Percentiles rank a stretch among this genome's conserved stretches.
phyloP scores from a whole-genome alignment of 2,797 vertebrate species.

The Microctenopoma lineatum region DNA sequence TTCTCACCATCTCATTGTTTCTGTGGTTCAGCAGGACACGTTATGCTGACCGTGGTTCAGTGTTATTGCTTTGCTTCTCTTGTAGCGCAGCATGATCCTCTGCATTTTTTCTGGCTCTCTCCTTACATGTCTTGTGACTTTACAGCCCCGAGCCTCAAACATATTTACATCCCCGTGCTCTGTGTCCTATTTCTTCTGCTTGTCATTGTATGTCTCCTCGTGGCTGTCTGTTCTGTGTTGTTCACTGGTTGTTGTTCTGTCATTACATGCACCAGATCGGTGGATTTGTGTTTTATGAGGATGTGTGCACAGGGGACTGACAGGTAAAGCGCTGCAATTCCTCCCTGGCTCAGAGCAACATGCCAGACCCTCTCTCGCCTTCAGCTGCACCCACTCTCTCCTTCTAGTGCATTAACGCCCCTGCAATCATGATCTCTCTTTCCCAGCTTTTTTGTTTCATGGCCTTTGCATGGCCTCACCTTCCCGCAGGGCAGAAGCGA shows the following conservation, averaged over 20 bases:
- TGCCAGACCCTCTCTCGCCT: slow-evolving; percentile 39
- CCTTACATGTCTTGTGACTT: slow-evolving; percentile 47
- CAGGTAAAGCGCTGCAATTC: slow-evolving; percentile 76
- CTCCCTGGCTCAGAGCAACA: slow-evolving; percentile 46
- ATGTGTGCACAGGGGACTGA: slow-evolving; percentile 79
- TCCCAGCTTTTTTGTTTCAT: slow-evolving; percentile 58
- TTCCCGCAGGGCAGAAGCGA: slow-evolving; percentile 48
- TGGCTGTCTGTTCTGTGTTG: slow-evolving; percentile 60
- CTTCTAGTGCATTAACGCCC: slow-evolving; percentile 17
- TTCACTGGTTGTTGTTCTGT: slow-evolving; percentile 79
- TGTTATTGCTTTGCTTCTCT: slow-evolving; percentile 40
- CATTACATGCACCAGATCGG: slow-evolving; percentile 83
- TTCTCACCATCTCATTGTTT: slow-evolving; percentile 43
- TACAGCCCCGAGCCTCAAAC: slow-evolving; percentile 41
- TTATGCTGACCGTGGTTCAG: slow-evolving; percentile 29
- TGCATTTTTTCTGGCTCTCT: slow-evolving; percentile 36
- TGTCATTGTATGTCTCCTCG: slow-evolving; percentile 46
- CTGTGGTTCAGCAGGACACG: slow-evolving; percentile 39
- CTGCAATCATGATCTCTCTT: slow-evolving; percentile 40
- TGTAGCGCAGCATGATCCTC: slow-evolving; percentile 25
- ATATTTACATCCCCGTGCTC: slow-evolving; percentile 43
- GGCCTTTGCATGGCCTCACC: slow-evolving; percentile 74
- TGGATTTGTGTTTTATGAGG: slow-evolving; percentile 84
- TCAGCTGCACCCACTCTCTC: slow-evolving; percentile 22
- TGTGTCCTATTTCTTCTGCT: slow-evolving; percentile 44